These are phyloP conservation scores for Gadopsis marmoratus DNA, from an alignment of 2,797 vertebrate species.

Conservation along the genomic window DNA sequence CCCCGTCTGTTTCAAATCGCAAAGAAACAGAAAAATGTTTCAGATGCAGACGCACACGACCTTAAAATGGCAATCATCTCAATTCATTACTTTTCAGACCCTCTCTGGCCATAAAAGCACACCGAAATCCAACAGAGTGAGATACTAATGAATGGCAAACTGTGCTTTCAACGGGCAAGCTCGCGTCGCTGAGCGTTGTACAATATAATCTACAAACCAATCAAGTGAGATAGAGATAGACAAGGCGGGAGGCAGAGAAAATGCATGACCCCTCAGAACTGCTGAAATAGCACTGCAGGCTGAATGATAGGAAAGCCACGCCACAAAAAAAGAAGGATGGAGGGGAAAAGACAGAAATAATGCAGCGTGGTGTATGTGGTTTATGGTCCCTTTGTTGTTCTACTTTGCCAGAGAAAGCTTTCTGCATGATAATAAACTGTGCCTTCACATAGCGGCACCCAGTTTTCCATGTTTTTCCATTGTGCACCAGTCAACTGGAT, in stretches of 20 bases:
- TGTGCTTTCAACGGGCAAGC: slow-evolving; percentile 30
- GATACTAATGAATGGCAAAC: slow-evolving; percentile 43
- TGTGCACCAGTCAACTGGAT: slow-evolving; percentile 26
- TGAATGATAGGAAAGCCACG: slow-evolving; percentile 53
- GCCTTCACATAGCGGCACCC: background rate
- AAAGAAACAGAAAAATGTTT: background rate
- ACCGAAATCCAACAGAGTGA: slow-evolving; percentile 19
- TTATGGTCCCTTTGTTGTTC: slow-evolving; percentile 43
- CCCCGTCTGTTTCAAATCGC: background rate
- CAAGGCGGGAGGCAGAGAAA: slow-evolving; percentile 43
- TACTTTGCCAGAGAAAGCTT: slow-evolving; percentile 32
- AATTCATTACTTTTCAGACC: slow-evolving; percentile 11
- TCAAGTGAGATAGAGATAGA: slow-evolving; percentile 32
- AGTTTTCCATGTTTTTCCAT: slow-evolving; percentile 4
- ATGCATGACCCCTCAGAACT: slow-evolving; percentile 48
- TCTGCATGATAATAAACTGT: slow-evolving; percentile 46
- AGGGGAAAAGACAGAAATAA: slow-evolving; percentile 36
- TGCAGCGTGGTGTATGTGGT: slow-evolving; percentile 8
- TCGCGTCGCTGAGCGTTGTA: slow-evolving; percentile 45
- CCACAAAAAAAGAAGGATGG: slow-evolving; percentile 39
- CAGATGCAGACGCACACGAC: background rate
- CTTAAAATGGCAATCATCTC: slow-evolving; percentile 9
- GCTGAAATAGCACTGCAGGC: slow-evolving; percentile 60
- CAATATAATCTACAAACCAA: slow-evolving; percentile 58
- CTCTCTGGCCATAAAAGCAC: slow-evolving; percentile 4